These are phyloP conservation scores for Alligator sinensis DNA, from an alignment of 2,113 vertebrate genomes.

Conservation along the genomic window DNA sequence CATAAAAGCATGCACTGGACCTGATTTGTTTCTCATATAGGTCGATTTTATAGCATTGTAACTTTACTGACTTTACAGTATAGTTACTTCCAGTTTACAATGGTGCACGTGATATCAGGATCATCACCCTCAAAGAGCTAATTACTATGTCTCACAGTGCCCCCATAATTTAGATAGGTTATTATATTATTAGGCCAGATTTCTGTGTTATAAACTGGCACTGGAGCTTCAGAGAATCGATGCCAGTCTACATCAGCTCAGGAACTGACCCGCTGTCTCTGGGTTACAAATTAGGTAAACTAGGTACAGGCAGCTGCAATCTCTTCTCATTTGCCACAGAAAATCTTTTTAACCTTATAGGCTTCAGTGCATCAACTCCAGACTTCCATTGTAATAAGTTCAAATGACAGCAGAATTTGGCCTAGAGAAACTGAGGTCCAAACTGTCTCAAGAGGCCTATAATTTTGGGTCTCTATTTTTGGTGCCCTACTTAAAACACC, in stretches of 20 bases:
- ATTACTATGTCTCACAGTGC: background rate
- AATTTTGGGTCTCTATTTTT: constrained; percentile 70
- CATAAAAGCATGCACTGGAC: background rate
- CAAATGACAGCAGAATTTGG: constrained; percentile 24
- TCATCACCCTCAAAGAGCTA: background rate
- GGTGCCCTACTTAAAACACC: constrained; percentile 18
- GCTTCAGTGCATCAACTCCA: constrained; percentile 1
- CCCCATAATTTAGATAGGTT: background rate
- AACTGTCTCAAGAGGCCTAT: constrained; percentile 39
- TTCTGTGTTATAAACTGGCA: background rate
- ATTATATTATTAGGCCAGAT: background rate
- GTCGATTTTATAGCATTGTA: background rate
- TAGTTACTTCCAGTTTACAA: background rate
- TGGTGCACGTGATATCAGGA: background rate
- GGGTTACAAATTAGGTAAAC: background rate
- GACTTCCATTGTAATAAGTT: constrained; percentile 13
- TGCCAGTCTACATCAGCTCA: background rate
- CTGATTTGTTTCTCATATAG: background rate
- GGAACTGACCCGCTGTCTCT: background rate
- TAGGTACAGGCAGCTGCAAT: background rate
- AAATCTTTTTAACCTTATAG: background rate
- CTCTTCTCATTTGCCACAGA: background rate
- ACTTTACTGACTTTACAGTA: background rate
- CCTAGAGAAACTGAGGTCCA: constrained; percentile 48
- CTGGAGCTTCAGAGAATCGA: background rate